phyloP scores from a whole-genome alignment of 2,888 invertebrate species.

The Pyrrhia umbra region DNA sequence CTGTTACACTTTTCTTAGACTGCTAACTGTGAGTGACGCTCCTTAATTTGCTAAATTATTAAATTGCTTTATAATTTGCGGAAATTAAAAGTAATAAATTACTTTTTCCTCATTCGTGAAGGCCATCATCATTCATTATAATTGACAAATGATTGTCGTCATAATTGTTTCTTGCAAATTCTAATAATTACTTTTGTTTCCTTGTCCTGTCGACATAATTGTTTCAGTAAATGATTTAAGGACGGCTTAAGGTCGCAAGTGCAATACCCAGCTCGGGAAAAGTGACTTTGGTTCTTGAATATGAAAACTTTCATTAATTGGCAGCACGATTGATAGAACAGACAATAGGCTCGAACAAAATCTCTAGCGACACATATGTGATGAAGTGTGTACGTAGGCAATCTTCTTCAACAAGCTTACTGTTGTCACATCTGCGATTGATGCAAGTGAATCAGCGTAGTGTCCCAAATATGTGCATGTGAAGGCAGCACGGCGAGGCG shows the following conservation, averaged over 20 bases:
- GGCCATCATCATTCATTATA: conserved; percentile 23
- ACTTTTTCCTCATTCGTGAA: conserved; percentile 14
- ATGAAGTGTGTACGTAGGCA: not conserved
- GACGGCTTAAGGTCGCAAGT: no score
- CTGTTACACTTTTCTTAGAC: not conserved
- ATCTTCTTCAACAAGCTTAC: not conserved
- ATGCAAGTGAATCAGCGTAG: not conserved
- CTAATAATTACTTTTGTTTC: not conserved
- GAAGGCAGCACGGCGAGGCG: conserved; percentile 59
- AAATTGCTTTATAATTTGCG: conserved; percentile 21
- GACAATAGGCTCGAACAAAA: no score
- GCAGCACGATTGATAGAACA: no score
- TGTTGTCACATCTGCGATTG: not conserved
- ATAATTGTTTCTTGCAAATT: not conserved
- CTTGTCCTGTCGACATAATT: not conserved
- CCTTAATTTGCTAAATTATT: conserved; percentile 19
- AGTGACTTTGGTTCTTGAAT: no score
- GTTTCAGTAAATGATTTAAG: not conserved
- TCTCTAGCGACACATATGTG: no score
- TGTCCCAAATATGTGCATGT: conserved; percentile 4
- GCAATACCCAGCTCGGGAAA: no score
- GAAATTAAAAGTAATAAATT: conserved; percentile 34
- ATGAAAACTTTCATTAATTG: no score
- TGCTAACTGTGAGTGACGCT: conserved; percentile 6
- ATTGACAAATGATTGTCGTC: conserved; percentile 15